Evolutionary conservation across 2,888 invertebrate species (phyloP), one percentile per base, ranked within the genome.

Genomic region (Pherbina coryleti): DNA sequence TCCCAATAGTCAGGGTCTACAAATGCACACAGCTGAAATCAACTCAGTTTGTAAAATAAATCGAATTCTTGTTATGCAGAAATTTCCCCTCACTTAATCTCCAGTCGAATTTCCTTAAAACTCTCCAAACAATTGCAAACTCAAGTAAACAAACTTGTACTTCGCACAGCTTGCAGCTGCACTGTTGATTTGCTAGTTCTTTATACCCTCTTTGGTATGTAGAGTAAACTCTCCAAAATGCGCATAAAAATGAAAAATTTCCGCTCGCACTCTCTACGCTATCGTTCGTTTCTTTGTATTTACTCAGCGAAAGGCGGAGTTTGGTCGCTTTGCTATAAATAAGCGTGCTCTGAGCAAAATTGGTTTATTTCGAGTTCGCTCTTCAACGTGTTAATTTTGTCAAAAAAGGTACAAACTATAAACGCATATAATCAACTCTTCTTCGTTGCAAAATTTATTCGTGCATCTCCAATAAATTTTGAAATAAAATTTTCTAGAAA

Each of bases 251-350:
- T 19, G 1, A 11, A 37, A 60, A 37, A 25, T 49, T 22, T 22
- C 28, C 74, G 60, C 77, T 79, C 69, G 14, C 49, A 22, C 57
- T 49, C 76, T 71, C 74, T 7, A 7, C 5, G 2, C 55, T 9
- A 55, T 3, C 77, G 81, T 76, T 69, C 75, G 81, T 70, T 81
- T 76, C 82, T 82, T 83, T 82, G 81, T 75, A 19, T 28, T 67
- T 75, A 49, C 78, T 74, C 78, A 19, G 31, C 72, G 79, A 84
- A 81, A 84, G 86, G 86, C 85, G 86, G 86, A 84, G 85, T 81
- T 83, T 80, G 69, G 64, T 72, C 25, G 66, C 75, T 77, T 80
- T 81, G 80, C 84, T 88, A 89, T 89, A 89, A 87, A 89, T 81
- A 82, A 64, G 67, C 19, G 51, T 81, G 79, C 84, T 85, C 85